Evolutionary conservation across 1,140 invertebrate genomes (phyloP), one percentile per base, ranked within the genome.

Genomic region (Megalonaias nervosa): DNA sequence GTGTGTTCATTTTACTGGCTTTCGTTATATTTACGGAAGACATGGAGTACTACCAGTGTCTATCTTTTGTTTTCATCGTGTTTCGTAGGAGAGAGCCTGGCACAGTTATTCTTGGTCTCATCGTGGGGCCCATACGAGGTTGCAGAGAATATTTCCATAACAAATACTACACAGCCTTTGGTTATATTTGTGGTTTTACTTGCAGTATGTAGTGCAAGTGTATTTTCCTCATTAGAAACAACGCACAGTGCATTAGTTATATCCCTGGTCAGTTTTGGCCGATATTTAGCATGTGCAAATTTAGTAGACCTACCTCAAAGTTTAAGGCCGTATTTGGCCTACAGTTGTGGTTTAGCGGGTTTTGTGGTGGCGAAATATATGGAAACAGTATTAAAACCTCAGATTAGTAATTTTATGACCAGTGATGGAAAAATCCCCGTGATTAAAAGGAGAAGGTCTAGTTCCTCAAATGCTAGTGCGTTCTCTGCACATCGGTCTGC

Each of bases 51-150:
- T 61, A 91, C 88, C 5, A 90, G 90, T 83, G 85, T 91, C 23
- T 91, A 90, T 83, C 77, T 91, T 38, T 79, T 91, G 15, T 90
- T 91, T 75, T 87, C 85, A 66, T 89, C 89, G 13, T 90, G 90
- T 81, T 87, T 89, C 71, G 77, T 86, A 11, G 90, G 89, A 64
- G 90, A 91, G 77, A 85, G 85, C 23, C 70, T 90, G 23, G 88
- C 85, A 38, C 89, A 90, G 81, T 77, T 86, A 21, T 77, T 84
- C 60, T 71, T 85, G 60, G 77, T 80, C 31, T 75, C 77, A 62
- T 83, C 84, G 83, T 62, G 64, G 19, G 79, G 75, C 55, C 57
- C 81, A 21, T 21, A 48, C 19, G 26, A 31, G 19, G 74, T 61
- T 60, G 67, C 58, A 12, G 79, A 68, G 80, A 67, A 12, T 69